phyloP scores from a whole-genome alignment of 2,797 vertebrate genomes.

The Prionace glauca region DNA sequence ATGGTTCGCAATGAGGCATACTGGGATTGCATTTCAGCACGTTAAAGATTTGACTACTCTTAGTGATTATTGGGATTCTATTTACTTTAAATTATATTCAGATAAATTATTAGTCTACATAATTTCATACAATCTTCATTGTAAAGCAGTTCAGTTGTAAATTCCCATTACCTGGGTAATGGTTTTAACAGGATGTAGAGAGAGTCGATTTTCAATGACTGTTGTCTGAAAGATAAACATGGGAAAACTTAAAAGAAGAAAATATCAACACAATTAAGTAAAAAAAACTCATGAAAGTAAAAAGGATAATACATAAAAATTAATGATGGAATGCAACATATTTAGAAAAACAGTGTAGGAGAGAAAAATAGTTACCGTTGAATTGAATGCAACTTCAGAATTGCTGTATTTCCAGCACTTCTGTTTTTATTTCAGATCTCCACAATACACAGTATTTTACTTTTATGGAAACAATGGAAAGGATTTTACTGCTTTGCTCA shows the following conservation, averaged over 20 bases:
- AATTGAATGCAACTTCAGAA: too few relatives aligned
- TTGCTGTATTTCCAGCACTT: too few relatives aligned
- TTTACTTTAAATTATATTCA: background rate
- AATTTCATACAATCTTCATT: background rate
- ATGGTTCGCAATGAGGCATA: background rate
- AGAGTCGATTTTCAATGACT: constrained; percentile 75
- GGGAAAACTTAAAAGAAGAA: constrained; percentile 55
- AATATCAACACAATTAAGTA: constrained; percentile 47
- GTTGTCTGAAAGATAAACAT: constrained; percentile 88
- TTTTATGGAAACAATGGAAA: too few relatives aligned
- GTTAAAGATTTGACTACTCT: background rate
- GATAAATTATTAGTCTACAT: background rate
- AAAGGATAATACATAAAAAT: constrained; percentile 37
- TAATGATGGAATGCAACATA: constrained; percentile 31
- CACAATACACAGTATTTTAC: too few relatives aligned
- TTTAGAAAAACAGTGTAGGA: background rate
- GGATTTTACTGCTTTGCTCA: too few relatives aligned
- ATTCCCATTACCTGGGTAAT: constrained; percentile 76
- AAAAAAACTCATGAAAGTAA: constrained; percentile 43
- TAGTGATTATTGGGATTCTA: background rate
- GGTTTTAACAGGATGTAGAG: constrained; percentile 72
- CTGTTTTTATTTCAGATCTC: too few relatives aligned
- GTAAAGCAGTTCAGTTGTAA: background rate
- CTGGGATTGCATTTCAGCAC: background rate
- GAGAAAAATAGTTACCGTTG: too few relatives aligned